A percentile compares a stretch with the other conserved stretches of the same genome.
phyloP scores from a whole-genome alignment of 2,113 vertebrate species.

The Trochalopteron elliotii region DNA sequence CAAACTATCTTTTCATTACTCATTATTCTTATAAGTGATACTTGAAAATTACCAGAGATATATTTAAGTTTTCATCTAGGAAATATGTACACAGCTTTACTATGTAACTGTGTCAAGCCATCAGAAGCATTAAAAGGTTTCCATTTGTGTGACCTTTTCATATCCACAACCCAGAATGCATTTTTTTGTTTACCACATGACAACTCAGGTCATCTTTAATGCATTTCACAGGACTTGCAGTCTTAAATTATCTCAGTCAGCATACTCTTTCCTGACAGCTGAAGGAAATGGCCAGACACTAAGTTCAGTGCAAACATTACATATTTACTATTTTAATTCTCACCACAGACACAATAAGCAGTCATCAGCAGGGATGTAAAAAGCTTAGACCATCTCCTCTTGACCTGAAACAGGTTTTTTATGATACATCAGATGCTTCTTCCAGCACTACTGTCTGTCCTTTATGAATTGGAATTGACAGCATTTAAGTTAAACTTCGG shows the following conservation, averaged over 20 bases:
- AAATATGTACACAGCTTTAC: background rate
- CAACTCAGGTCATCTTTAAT: slow-evolving; percentile 37
- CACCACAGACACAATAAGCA: background rate
- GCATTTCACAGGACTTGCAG: background rate
- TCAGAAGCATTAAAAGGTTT: slow-evolving; percentile 13
- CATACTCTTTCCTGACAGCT: background rate
- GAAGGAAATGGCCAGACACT: background rate
- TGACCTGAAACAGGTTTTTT: slow-evolving; percentile 22
- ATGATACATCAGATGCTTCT: background rate
- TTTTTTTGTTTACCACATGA: background rate
- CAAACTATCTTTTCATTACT: background rate
- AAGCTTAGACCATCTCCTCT: background rate
- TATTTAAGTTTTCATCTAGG: background rate
- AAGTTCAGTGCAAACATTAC: background rate
- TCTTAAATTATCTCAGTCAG: slow-evolving; percentile 26
- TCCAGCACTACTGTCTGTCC: background rate
- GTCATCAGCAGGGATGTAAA: background rate
- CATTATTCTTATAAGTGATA: background rate
- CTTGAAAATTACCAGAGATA: background rate
- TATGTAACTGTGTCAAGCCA: background rate
- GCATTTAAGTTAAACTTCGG: slow-evolving; percentile 23
- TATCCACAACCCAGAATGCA: background rate
- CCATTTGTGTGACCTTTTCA: background rate
- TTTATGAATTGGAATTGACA: slow-evolving; percentile 12
- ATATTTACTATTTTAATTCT: background rate